phyloP scores from a whole-genome alignment of 2,797 vertebrate genomes.

The Sciurus vulgaris region DNA sequence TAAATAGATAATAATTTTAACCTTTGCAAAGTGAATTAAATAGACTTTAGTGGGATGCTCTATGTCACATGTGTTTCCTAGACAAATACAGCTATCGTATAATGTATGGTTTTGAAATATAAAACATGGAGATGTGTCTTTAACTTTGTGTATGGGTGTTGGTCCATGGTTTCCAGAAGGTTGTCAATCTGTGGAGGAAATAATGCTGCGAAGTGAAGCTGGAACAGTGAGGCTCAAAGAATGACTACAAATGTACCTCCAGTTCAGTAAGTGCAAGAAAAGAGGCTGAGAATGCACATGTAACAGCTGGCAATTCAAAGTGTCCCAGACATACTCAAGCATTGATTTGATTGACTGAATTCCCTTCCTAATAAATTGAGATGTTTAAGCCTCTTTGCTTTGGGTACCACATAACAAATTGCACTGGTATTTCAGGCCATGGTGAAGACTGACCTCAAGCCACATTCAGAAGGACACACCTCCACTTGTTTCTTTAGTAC shows the following conservation, averaged over 20 bases:
- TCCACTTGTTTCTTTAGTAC: not conserved
- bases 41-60: not conserved
- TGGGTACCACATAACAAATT: not conserved
- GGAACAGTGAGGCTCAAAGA: not conserved
- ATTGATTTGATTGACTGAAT: not conserved
- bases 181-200: not conserved
- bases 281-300: not conserved
- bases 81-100: not conserved
- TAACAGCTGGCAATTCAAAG: not conserved
- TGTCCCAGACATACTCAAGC: not conserved
- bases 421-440: not conserved
- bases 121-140: not conserved
- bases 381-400: not conserved
- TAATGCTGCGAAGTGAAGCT: not conserved
- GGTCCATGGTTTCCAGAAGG: not conserved
- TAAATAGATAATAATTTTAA: not conserved
- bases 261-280: not conserved
- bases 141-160: not conserved
- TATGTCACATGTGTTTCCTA: not conserved
- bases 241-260: not conserved
- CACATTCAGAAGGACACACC: not conserved
- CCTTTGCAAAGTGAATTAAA: not conserved
- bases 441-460: not conserved
- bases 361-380: conserved; percentile 31
- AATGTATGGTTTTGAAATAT: not conserved